Percentiles rank a stretch among this genome's conserved stretches.
Conservation (phyloP, 2,113 vertebrate genomes). For the Chamaetylas fuelleborni region DNA sequence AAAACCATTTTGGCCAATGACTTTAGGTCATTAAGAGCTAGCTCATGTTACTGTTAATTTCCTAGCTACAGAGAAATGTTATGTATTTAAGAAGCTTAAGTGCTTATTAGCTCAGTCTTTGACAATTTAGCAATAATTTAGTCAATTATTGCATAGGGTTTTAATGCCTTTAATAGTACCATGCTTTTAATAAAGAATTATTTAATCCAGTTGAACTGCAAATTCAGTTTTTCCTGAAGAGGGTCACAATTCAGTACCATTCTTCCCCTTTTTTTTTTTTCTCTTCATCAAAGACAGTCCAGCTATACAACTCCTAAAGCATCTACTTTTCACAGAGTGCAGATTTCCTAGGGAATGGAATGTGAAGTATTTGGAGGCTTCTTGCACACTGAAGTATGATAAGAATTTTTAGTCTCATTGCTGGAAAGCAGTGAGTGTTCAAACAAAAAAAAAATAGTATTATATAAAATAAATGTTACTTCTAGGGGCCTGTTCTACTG, state of each 20-base stretch:
- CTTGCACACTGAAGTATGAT: background rate
- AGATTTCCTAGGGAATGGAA: background rate
- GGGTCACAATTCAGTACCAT: background rate
- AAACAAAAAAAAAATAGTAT: background rate
- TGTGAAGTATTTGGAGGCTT: background rate
- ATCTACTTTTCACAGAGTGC: background rate
- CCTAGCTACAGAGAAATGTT: background rate
- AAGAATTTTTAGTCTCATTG: background rate
- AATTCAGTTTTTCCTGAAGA: background rate
- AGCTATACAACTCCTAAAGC: background rate
- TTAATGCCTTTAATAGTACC: background rate
- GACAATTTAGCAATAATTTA: background rate
- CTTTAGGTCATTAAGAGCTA: background rate
- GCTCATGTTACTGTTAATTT: background rate
- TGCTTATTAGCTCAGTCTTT: background rate
- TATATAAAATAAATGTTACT: background rate
- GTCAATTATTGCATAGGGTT: background rate
- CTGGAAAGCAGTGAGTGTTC: background rate
- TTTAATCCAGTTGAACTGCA: background rate
- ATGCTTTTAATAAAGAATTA: background rate
- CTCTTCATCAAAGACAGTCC: background rate
- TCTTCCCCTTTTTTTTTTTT: background rate
- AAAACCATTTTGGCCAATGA: background rate
- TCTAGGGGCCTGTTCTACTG: background rate
- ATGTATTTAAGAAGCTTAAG: background rate